Evolutionary conservation across 2,113 vertebrate genomes (phyloP).

Genomic region (Oophaga pumilio): DNA sequence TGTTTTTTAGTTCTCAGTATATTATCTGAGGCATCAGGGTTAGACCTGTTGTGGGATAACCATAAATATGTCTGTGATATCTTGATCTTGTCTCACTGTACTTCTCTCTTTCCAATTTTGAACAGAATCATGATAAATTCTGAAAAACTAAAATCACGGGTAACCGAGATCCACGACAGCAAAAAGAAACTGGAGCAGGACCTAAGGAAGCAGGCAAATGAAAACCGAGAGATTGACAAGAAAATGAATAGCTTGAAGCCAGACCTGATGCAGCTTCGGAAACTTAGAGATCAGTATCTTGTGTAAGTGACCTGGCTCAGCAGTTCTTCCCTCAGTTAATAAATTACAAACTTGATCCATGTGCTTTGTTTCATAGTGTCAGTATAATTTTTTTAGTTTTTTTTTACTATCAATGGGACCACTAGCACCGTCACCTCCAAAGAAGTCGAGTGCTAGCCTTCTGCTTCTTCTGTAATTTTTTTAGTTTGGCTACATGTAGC

Average conservation of each 20-base stretch:
- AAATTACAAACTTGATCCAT: not conserved
- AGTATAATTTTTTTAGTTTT: too few relatives aligned
- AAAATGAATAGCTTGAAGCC: constrained; percentile 86
- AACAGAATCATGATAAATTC: constrained; percentile 79
- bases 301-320: constrained; percentile 68
- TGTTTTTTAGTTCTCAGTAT: too few relatives aligned
- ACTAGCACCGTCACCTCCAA: too few relatives aligned
- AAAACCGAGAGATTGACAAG: constrained; percentile 84
- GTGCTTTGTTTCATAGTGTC: too few relatives aligned
- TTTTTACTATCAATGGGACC: too few relatives aligned
- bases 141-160: constrained; percentile 79
- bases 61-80: not conserved
- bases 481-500: too few relatives aligned
- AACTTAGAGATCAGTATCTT: constrained; percentile 80
- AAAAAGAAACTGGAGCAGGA: constrained; percentile 82
- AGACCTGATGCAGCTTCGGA: constrained; percentile 82
- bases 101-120: not conserved
- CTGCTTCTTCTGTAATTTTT: too few relatives aligned
- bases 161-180: constrained; percentile 80
- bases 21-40: not conserved
- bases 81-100: not conserved
- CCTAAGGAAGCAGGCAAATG: constrained; percentile 76
- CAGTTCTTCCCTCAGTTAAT: not conserved
- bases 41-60: not conserved
- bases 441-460: too few relatives aligned